Percentiles rank a stretch among this genome's conserved stretches.
phyloP scores from a whole-genome alignment of 2,113 vertebrate species.

The Gallinago media region DNA sequence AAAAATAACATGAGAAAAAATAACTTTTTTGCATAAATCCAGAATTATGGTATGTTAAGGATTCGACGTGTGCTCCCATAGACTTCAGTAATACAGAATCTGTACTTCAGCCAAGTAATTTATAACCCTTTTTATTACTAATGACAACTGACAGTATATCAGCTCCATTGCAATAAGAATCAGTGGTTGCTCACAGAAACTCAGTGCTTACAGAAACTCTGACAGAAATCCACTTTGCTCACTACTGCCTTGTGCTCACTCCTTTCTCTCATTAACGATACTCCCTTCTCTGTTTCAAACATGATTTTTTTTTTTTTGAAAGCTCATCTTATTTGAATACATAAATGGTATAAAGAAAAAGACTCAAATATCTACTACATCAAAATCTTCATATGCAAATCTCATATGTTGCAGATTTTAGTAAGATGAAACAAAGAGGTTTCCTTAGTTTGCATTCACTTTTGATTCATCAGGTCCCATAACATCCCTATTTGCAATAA shows the following conservation, averaged over 20 bases:
- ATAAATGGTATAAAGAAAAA: neutral
- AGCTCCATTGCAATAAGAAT: conserved; percentile 23
- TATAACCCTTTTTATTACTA: conserved; percentile 21
- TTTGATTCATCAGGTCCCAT: neutral
- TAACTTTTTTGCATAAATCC: neutral
- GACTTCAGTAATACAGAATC: neutral
- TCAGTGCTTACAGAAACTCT: neutral
- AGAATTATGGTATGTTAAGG: neutral
- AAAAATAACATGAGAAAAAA: conserved; percentile 7
- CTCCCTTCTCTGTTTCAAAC: neutral
- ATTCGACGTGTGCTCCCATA: neutral
- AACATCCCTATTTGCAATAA: neutral
- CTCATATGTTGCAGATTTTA: neutral
- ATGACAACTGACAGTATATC: conserved; percentile 20
- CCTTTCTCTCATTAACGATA: neutral
- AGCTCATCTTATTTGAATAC: neutral
- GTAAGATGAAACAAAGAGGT: neutral
- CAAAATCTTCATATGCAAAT: neutral
- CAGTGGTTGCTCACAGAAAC: conserved; percentile 9
- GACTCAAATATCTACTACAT: neutral
- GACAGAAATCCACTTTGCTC: conserved; percentile 25
- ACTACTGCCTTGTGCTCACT: neutral
- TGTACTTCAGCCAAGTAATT: neutral
- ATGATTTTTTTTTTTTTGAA: neutral
- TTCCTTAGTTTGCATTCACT: neutral